Percentiles rank a stretch among this genome's conserved stretches.
Conservation (phyloP, 1,140 invertebrate species). For the Dinothrombium tinctorium region DNA sequence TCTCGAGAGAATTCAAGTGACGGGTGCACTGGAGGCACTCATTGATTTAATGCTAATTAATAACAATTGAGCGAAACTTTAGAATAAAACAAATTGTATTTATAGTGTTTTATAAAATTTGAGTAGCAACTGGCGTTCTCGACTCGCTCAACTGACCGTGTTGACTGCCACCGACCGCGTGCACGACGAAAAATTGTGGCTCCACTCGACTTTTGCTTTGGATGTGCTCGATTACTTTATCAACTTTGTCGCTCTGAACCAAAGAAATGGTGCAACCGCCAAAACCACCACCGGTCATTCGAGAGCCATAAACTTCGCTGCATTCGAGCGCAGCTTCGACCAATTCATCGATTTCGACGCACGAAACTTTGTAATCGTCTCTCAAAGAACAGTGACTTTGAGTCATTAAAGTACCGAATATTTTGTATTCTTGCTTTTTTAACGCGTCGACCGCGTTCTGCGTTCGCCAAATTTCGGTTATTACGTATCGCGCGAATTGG, state of each 20-base stretch:
- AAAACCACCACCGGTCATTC: slow-evolving; percentile 84
- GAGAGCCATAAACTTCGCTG: slow-evolving; percentile 55
- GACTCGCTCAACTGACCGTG: not conserved
- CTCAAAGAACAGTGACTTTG: slow-evolving; percentile 62
- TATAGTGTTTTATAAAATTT: no score
- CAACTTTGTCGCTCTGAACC: slow-evolving; percentile 32
- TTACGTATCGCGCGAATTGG: slow-evolving; percentile 50
- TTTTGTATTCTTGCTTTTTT: slow-evolving; percentile 35
- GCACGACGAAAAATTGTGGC: not conserved
- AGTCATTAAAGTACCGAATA: slow-evolving; percentile 56
- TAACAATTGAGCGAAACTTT: no score
- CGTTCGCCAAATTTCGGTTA: slow-evolving; percentile 57
- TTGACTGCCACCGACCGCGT: not conserved
- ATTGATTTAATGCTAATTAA: no score
- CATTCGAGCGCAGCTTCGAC: slow-evolving; percentile 37
- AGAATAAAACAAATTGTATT: no score
- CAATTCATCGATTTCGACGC: slow-evolving; percentile 53
- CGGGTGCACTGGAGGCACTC: no score
- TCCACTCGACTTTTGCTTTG: slow-evolving; percentile 7
- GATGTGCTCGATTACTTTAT: slow-evolving; percentile 36
- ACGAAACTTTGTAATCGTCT: slow-evolving; percentile 70
- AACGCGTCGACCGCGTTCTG: slow-evolving; percentile 39
- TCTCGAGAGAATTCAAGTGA: no score
- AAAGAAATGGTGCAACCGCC: slow-evolving; percentile 76
- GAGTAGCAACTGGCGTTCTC: no score